Percentiles rank a stretch among this genome's conserved stretches.
Conservation (phyloP, 2,888 invertebrate genomes). For the Phengaris alcon region DNA sequence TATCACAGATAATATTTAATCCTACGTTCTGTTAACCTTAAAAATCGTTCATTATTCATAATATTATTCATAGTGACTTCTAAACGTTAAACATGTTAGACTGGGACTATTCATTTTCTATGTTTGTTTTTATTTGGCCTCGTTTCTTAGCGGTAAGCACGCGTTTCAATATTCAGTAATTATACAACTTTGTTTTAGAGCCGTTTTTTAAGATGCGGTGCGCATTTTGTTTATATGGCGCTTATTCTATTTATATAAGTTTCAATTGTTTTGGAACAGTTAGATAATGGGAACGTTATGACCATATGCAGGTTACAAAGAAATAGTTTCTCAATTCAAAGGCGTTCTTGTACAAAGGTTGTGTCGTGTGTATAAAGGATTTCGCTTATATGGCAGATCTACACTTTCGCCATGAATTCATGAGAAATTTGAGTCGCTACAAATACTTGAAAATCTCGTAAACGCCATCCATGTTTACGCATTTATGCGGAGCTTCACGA, state of each 20-base stretch:
- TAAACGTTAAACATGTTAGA: slow-evolving; percentile 39
- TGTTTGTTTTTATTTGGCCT: slow-evolving; percentile 47
- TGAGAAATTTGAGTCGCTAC: too few relatives aligned
- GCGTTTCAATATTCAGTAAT: slow-evolving; percentile 33
- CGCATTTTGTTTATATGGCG: slow-evolving; percentile 22
- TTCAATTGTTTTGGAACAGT: neutral
- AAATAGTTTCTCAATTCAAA: too few relatives aligned
- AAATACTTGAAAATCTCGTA: too few relatives aligned
- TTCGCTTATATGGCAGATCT: too few relatives aligned
- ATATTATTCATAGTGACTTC: slow-evolving; percentile 39
- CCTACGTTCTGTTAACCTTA: neutral
- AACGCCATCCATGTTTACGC: too few relatives aligned
- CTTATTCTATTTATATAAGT: slow-evolving; percentile 9
- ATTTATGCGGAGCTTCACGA: too few relatives aligned
- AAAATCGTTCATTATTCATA: slow-evolving; percentile 29
- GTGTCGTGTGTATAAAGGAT: too few relatives aligned
- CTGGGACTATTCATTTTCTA: slow-evolving; percentile 43
- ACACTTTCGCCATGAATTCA: too few relatives aligned
- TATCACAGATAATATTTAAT: neutral
- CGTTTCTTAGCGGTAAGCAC: slow-evolving; percentile 34
- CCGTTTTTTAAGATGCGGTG: slow-evolving; percentile 30
- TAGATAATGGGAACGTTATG: too few relatives aligned
- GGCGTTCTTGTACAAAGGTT: too few relatives aligned
- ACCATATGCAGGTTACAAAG: neutral
- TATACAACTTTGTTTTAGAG: slow-evolving; percentile 36